Evolutionary conservation across 2,113 vertebrate genomes (phyloP), one percentile per base, ranked within the genome.

Genomic region (Ictalurus furcatus): DNA sequence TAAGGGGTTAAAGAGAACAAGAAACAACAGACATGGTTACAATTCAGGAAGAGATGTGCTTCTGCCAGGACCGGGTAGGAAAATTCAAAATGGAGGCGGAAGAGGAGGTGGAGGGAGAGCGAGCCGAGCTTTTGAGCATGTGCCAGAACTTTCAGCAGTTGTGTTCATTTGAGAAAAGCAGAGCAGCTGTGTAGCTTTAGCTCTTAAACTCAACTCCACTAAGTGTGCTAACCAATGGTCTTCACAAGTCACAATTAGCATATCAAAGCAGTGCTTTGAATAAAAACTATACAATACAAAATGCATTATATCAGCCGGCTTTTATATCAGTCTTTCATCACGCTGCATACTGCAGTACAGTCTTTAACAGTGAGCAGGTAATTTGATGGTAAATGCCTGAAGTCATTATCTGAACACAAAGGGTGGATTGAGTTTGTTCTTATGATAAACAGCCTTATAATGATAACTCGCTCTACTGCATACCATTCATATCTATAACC

Each of bases 121-220:
- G 78, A 85, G 83, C 88, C 90, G 91, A 73, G 83, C 84, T 85
- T 90, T 84, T 93, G 91, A 91, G 88, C 85, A 82, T 85, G 86
- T 88, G 90, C 90, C 91, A 92, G 80, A 74, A 73, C 86, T 85
- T 92, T 79, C 89, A 89, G 84, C 87, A 84, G 89, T 90, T 88
- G 84, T 85, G 85, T 84, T 92, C 87, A 88, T 90, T 89, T 80
- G 90, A 92, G 89, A 92, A 90, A 90, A 85, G 73, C n/a, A 90
- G 86, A 93, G 89, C 86, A 90, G 89, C 92, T 89, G 89, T 90
- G 89, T 88, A 84, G 89, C 86, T 84, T 93, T 83, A 93, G 87
- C 84, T 58, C 73, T 89, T 76, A 84, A 63, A 73, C 69, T 86
- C 88, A 87, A 87, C 34, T 28, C 56, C 52, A 61, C 71, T 56